Evolutionary conservation across 2,113 vertebrate genomes (phyloP), one percentile per base, ranked within the genome.

Genomic region (Prolemur simus): DNA sequence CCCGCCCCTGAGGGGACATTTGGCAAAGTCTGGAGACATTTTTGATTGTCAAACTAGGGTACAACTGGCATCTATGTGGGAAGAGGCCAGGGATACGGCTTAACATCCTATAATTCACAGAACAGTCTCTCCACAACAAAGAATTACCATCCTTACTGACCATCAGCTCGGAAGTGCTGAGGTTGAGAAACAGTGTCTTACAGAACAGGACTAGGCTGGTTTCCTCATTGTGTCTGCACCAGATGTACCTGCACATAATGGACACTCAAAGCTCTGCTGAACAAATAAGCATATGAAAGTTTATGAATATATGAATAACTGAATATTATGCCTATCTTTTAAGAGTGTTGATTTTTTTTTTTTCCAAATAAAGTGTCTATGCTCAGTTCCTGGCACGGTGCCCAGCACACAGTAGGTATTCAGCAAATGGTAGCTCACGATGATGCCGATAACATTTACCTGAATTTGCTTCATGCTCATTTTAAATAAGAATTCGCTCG

Each of bases 401-500:
- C 60, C 77, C 23, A 37, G 93, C 89, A 39, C 97, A n/a, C 60
- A 97, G 96, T 97, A 97, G 97, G 97, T 60, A 20, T 87, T 95
- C 93, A 37, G 74, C 69, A 68, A 93, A 76, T 87, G 94, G 87
- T 39, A 84, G 89, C 84, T 88, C 64, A 18, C 1, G 1, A 8
- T 86, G 54, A 71, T 74, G 47, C 78, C 17, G 8, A 18, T 85
- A 85, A 86, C 63, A 1, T 80, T 91, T 85, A 96, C 96, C 96
- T 97, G 97, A 95, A 68, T 95, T 95, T 81, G 84, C 69, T 95
- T 97, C 92, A 91, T 76, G 69, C 95, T 96, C 49, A 4, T 93
- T 96, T 96, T 81, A 64, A 94, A 49, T 96, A 90, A 93, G 94
- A 97, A 97, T 93, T 76, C 80, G 25, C 84, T 97, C 69, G 95